Conservation (phyloP, 2,888 invertebrate species). For the Mesoligia furuncula region DNA sequence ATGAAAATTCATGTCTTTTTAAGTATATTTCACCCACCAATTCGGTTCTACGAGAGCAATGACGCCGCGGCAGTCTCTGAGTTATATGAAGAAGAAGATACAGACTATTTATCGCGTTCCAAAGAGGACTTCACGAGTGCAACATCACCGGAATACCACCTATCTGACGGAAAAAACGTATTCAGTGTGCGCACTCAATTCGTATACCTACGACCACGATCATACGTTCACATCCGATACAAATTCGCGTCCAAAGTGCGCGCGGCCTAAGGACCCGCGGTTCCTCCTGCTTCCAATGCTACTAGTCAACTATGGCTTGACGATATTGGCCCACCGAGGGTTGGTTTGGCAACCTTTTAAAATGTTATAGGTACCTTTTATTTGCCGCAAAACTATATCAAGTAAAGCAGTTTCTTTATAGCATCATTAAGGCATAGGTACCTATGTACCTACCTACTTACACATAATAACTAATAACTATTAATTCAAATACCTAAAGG, state of each 20-base stretch:
- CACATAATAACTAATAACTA: background rate
- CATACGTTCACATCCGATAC: background rate
- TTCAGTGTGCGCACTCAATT: no score
- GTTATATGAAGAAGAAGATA: background rate
- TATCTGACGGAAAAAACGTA: no score
- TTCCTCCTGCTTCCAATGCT: background rate
- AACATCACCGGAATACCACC: no score
- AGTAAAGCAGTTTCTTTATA: background rate
- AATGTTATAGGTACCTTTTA: background rate
- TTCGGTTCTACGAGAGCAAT: background rate
- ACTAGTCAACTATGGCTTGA: background rate
- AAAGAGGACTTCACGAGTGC: no score
- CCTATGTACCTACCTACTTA: background rate
- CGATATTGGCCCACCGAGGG: background rate
- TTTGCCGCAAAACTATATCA: background rate
- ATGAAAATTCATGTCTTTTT: no score
- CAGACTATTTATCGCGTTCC: no score
- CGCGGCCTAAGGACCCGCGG: background rate
- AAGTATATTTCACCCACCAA: no score
- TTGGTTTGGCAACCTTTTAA: background rate
- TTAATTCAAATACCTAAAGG: background rate
- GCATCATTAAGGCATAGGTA: background rate
- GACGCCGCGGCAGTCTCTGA: background rate
- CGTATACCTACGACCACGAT: background rate
- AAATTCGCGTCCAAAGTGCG: background rate